These are phyloP conservation scores for Musca domestica DNA, from an alignment of 1,140 invertebrate genomes.

Conservation along the genomic window DNA sequence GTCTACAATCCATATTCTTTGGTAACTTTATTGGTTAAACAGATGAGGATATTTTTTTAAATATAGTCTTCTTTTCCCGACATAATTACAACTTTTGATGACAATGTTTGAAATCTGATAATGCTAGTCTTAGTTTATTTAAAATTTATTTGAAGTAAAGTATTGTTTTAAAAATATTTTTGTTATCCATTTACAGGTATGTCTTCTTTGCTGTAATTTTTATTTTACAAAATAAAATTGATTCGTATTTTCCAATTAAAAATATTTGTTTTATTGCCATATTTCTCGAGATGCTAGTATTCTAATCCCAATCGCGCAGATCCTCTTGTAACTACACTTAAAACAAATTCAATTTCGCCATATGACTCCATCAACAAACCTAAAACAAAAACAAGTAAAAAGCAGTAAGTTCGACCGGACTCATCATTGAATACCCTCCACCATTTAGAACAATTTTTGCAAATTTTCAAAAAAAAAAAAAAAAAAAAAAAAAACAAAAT, in stretches of 20 bases:
- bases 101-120: slow-evolving; percentile 12
- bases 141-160: neutral
- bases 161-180: neutral
- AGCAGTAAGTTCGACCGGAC: no score
- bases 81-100: neutral
- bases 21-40: no score
- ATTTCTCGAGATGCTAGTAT: neutral
- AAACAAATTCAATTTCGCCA: slow-evolving; percentile 27
- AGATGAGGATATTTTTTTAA: no score
- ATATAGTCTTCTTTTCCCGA: slow-evolving; percentile 6
- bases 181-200: slow-evolving; percentile 16
- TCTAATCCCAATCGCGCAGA: slow-evolving; percentile 13
- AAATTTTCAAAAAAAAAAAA: no score
- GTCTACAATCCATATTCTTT: no score
- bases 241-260: neutral
- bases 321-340: slow-evolving; percentile 27
- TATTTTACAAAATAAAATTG: no score
- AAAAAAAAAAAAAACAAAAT: no score
- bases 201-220: neutral
- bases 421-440: no score
- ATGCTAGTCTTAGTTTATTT: neutral
- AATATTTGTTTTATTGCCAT: neutral
- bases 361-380: slow-evolving; percentile 30
- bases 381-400: no score
- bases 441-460: no score